Percentiles rank a stretch among this genome's conserved stretches.
Evolutionary conservation across 2,113 vertebrate species (phyloP).

Genomic region (Mirounga angustirostris): DNA sequence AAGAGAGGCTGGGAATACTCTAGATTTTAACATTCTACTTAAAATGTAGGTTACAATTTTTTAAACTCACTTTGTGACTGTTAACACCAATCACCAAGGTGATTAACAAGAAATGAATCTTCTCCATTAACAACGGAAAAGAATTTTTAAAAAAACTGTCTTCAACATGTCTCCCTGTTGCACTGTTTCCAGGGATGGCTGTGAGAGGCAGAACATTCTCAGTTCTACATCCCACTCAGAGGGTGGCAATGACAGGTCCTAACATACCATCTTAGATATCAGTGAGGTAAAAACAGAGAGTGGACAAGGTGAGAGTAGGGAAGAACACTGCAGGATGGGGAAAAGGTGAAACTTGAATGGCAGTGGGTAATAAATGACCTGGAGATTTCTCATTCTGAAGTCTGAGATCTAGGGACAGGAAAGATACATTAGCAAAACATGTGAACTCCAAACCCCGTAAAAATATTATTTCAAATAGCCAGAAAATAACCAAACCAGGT

Average conservation of each 20-base stretch:
- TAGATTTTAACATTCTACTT: constrained; percentile 28
- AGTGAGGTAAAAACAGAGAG: neutral
- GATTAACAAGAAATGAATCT: neutral
- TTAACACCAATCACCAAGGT: neutral
- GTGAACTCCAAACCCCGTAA: neutral
- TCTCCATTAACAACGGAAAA: neutral
- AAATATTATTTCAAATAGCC: neutral
- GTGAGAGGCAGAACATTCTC: neutral
- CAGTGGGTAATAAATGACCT: neutral
- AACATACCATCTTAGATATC: neutral
- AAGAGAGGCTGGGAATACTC: neutral
- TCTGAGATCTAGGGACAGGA: neutral
- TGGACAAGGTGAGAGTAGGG: neutral
- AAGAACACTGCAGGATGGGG: neutral
- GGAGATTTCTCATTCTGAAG: neutral
- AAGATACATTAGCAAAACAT: neutral
- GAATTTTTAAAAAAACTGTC: neutral
- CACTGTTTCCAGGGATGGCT: neutral
- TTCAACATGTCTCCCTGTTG: neutral
- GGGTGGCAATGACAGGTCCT: neutral
- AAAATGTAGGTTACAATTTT: neutral
- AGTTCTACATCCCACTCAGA: neutral
- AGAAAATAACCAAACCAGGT: neutral
- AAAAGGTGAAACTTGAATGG: neutral
- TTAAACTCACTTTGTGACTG: constrained; percentile 14